phyloP scores from a whole-genome alignment of 2,113 vertebrate genomes.

The Casuarius casuarius region DNA sequence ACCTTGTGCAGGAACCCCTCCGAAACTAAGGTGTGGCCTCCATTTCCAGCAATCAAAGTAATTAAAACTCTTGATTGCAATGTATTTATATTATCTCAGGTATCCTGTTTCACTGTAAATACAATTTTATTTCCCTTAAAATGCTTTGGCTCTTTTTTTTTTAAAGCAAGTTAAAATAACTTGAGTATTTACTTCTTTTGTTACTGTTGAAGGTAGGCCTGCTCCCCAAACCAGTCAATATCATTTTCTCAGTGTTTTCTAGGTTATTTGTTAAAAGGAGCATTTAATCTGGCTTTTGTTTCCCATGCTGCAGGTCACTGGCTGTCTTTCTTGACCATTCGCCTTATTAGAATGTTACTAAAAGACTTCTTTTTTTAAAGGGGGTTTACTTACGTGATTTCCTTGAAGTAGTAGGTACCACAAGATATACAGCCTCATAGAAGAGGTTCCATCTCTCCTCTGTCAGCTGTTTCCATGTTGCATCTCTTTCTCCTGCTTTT shows the following conservation, averaged over 20 bases:
- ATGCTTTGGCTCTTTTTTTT: background rate
- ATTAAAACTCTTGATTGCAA: background rate
- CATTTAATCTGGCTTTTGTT: background rate
- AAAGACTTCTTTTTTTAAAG: background rate
- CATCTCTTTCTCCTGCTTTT: conserved; percentile 57
- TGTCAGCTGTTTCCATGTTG: conserved; percentile 40
- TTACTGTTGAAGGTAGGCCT: background rate
- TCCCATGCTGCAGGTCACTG: background rate
- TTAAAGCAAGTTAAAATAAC: background rate
- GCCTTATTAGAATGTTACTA: conserved; percentile 34
- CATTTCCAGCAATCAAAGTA: background rate
- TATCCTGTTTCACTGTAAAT: conserved; percentile 22
- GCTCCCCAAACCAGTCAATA: background rate
- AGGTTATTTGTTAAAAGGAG: background rate
- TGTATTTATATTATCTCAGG: conserved; percentile 4
- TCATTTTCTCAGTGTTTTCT: background rate
- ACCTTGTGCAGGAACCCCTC: background rate
- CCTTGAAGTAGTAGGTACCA: background rate
- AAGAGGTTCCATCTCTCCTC: conserved; percentile 23
- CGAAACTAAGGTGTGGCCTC: background rate
- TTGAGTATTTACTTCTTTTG: background rate
- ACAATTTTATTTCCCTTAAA: background rate
- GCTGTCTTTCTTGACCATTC: conserved; percentile 32
- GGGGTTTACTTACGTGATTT: conserved; percentile 43
- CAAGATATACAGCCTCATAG: background rate